A percentile compares a stretch with the other conserved stretches of the same genome.
phyloP scores from a whole-genome alignment of 1,140 invertebrate genomes.

The Homalodisca vitripennis region DNA sequence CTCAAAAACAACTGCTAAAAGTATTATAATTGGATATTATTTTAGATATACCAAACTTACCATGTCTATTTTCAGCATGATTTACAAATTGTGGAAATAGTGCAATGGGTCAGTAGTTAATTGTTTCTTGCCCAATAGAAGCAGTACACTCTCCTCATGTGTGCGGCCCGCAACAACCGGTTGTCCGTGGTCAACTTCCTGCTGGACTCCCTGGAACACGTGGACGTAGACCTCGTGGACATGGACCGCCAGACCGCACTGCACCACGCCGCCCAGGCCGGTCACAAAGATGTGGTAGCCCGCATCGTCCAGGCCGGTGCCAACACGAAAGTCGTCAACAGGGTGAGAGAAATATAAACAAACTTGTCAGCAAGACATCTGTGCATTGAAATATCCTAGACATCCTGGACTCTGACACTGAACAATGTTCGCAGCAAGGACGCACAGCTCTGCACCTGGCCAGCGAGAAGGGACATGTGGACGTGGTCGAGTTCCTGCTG shows the following conservation, averaged over 20 bases:
- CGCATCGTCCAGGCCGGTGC: slow-evolving; percentile 62
- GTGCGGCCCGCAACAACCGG: slow-evolving; percentile 64
- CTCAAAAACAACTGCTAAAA: too few relatives aligned
- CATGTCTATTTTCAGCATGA: too few relatives aligned
- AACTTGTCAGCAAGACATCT: background rate
- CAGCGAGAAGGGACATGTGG: slow-evolving; percentile 68
- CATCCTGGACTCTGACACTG: background rate
- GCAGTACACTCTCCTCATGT: slow-evolving; percentile 66
- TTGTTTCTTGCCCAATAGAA: slow-evolving; percentile 52
- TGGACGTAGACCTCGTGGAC: slow-evolving; percentile 60
- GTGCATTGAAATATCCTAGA: background rate
- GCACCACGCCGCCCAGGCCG: slow-evolving; percentile 51
- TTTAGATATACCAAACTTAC: too few relatives aligned
- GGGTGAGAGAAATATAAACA: slow-evolving; percentile 48
- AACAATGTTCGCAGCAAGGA: slow-evolving; percentile 56
- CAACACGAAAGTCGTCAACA: slow-evolving; percentile 55
- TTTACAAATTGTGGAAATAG: background rate
- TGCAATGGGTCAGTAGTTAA: background rate
- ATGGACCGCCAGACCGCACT: slow-evolving; percentile 51
- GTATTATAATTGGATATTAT: too few relatives aligned
- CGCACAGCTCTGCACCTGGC: slow-evolving; percentile 71
- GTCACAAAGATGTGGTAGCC: slow-evolving; percentile 54
- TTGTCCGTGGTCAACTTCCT: slow-evolving; percentile 62
- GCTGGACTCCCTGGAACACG: slow-evolving; percentile 56
- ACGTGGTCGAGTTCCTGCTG: slow-evolving; percentile 64